These are phyloP conservation scores for Circaetus gallicus DNA, from an alignment of 2,113 vertebrate genomes.

Conservation along the genomic window DNA sequence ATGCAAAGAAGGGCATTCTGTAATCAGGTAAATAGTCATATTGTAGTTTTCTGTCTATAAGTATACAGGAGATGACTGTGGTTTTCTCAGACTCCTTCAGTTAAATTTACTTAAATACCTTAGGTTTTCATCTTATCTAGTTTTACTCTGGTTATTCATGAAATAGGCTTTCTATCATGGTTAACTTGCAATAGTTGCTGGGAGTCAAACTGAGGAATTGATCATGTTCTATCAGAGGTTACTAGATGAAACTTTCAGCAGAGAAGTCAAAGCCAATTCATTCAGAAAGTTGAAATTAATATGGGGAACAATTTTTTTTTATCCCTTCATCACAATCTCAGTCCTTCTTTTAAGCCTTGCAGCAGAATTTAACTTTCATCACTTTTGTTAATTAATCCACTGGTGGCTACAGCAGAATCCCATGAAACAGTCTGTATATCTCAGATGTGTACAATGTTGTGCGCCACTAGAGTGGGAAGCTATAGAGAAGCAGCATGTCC, in stretches of 20 bases:
- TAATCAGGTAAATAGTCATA: background rate
- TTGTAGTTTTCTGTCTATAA: background rate
- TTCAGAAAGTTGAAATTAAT: background rate
- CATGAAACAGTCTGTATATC: background rate
- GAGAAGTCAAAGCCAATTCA: background rate
- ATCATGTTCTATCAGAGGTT: background rate
- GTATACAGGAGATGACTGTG: background rate
- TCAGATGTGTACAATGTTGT: background rate
- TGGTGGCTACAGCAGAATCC: background rate
- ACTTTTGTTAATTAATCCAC: conserved; percentile 5
- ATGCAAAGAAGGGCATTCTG: background rate
- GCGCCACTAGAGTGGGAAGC: background rate
- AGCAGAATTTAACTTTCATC: background rate
- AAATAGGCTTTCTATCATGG: background rate
- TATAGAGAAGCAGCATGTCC: background rate
- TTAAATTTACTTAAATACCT: background rate
- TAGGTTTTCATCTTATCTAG: background rate
- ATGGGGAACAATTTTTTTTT: background rate
- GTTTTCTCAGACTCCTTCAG: background rate
- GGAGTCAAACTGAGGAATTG: background rate
- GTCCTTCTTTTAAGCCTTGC: background rate
- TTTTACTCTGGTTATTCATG: background rate
- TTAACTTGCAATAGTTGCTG: background rate
- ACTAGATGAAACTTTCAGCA: background rate
- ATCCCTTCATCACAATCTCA: background rate